Base-by-base conservation (phyloP, 2,113 vertebrate genomes). In the Paramisgurnus dabryanus region DNA sequence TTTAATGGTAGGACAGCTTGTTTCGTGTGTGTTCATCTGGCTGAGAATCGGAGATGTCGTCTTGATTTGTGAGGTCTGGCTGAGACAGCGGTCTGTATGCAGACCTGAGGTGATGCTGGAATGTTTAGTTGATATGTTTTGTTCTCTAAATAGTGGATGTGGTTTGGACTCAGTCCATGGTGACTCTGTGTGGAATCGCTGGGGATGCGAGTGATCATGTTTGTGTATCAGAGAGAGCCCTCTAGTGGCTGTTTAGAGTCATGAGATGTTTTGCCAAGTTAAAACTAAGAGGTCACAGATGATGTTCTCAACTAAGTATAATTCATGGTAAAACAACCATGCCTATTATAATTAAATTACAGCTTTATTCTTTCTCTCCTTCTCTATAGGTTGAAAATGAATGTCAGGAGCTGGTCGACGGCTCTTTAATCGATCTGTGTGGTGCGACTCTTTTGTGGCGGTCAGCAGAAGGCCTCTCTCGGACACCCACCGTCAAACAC, bases 381-480 rank as follows among this genome's bases (percentile, higher is more conserved):
- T 55, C 61, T n/a, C 63, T 83, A 0, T 81, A 98, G 97, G 94
- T 98, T 80, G 95, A 95, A 81, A 92, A 93, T 0, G 97, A 98
- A 92, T 96, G 91, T 0, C 97, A 98, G 85, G 93, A 97, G 80
- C 93, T 99, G 76, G 91, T 95, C 74, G 97, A 99, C 17, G 97
- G 97, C 82, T 97, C 96, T 0, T 90, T 99, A 1, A 95, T 99
- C 0, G 97, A 99, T 84, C 94, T 99, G 76, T 99, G 97, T 0
- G 97, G 97, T 0, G 95, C 96, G 22, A 97, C 96, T 0, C 85
- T 99, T 86, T 91, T 99, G 75, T 99, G 97, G 97, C 95, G 97
- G 68, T 97, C 97, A 0, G 95, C 95, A 0, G 95, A 96, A 84
- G 96, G 97, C 8, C 95, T 99, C 15, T 87, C 95, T 0, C 92